Base-by-base conservation (phyloP, 2,113 vertebrate genomes). In the Todiramphus chloris region DNA sequence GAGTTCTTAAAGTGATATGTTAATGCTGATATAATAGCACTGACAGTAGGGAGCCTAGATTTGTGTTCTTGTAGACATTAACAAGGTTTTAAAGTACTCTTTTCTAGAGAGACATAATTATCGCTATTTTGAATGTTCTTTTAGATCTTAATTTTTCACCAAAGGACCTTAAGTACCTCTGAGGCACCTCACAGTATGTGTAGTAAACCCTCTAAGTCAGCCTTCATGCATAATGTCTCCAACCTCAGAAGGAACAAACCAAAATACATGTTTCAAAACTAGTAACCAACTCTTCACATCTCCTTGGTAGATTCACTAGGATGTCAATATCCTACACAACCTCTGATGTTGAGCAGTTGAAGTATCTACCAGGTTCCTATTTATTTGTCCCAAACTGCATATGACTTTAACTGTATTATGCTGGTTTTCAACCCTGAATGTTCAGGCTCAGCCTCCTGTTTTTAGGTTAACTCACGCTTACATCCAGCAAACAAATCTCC, bases 21-120 rank as follows among this genome's bases (percentile, higher is more conserved):
- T 91, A 95, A 89, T 91, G 50, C 74, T 59, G 79, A 16, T 80
- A 64, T 89, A 97, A 94, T 91, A 91, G n/a, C 58, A 64, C 30
- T 53, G 70, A 44, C 77, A 76, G 37, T 66, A 76, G 81, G 91
- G 72, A 95, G 53, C 66, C 44, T 28, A 48, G 39, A 69, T 76
- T 93, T 33, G 30, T 82, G 35, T 89, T 86, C 53, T 93, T 2
- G 6, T 14, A 83, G 62, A 5, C 11, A 85, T 93, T 94, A 89
- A 73, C 24, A 80, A n/a, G 93, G 66, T 85, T 82, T 87, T 93
- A 70, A 87, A 87, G 31, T 72, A 66, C 28, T 76, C 89, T 94
- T 94, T 82, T 76, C 62, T 76, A 41, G 31, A 93, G 53, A 89
- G 25, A 89, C 3, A 59, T 50, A 83, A 94, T 96, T 96, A 87